Evolutionary conservation across 2,113 vertebrate genomes (phyloP).

Genomic region (Stigmatopora nigra): DNA sequence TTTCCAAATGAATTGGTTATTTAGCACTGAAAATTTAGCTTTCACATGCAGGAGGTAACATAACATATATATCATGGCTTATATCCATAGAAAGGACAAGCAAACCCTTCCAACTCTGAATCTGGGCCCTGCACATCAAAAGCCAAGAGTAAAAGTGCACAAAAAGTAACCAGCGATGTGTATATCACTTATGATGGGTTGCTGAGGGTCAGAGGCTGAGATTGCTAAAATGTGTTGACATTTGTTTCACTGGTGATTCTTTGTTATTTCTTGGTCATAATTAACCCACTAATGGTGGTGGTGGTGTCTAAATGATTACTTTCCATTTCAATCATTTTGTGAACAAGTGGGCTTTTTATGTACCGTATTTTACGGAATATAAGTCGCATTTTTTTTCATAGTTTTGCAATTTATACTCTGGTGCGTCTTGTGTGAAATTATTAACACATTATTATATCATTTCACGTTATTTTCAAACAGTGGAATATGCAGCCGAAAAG

Average conservation of each 20-base stretch:
- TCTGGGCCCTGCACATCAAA: slow-evolving; percentile 53
- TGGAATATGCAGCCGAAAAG: too few species aligned
- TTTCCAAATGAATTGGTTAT: too few species aligned
- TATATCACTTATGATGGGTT: slow-evolving; percentile 49
- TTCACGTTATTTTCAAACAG: too few species aligned
- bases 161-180: slow-evolving; percentile 64
- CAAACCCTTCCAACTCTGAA: slow-evolving; percentile 49
- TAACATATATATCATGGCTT: slow-evolving; percentile 38
- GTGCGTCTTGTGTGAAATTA: too few species aligned
- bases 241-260: slow-evolving; percentile 1
- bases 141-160: slow-evolving; percentile 55
- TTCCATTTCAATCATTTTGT: slow-evolving; percentile 1
- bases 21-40: too few species aligned
- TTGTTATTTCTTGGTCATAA: background rate
- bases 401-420: too few species aligned
- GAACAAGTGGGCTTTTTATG: background rate
- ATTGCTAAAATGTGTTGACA: slow-evolving; percentile 16
- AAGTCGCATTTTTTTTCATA: too few species aligned
- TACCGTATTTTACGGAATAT: too few species aligned
- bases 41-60: background rate
- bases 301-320: slow-evolving; percentile 25
- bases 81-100: slow-evolving; percentile 68
- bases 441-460: too few species aligned
- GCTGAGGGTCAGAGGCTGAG: slow-evolving; percentile 45
- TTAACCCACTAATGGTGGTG: background rate